These are phyloP conservation scores for Drosophila antonietae DNA, from an alignment of 2,888 invertebrate genomes.

Conservation along the genomic window DNA sequence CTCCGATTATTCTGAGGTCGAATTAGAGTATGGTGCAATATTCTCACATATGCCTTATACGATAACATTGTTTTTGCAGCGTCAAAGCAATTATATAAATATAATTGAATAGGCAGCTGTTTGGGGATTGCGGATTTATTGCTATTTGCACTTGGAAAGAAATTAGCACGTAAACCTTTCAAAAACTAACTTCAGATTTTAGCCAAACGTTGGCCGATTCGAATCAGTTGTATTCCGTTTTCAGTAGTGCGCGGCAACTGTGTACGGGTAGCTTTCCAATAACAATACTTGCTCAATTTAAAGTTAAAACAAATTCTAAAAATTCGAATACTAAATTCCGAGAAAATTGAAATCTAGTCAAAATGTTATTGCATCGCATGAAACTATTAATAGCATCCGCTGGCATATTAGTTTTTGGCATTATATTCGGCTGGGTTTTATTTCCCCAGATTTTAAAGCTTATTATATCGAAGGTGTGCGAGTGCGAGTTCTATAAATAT, in stretches of 20 bases:
- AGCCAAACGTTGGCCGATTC: slow-evolving; percentile 38
- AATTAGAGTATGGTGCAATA: slow-evolving; percentile 19
- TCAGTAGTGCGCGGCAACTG: slow-evolving; percentile 43
- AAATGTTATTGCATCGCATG: slow-evolving; percentile 77
- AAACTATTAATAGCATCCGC: slow-evolving; percentile 86
- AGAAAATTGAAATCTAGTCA: slow-evolving; percentile 14
- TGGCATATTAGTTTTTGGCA: slow-evolving; percentile 86
- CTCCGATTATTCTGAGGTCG: slow-evolving; percentile 15
- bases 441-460: slow-evolving; percentile 89
- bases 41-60: slow-evolving; percentile 38
- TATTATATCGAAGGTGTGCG: slow-evolving; percentile 88
- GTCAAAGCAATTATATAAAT: slow-evolving; percentile 34
- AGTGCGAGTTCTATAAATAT: background rate
- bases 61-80: slow-evolving; percentile 42
- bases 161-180: slow-evolving; percentile 71
- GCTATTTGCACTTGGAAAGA: slow-evolving; percentile 56
- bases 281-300: slow-evolving; percentile 9
- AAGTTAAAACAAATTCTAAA: too few relatives aligned
- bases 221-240: slow-evolving; percentile 41
- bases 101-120: slow-evolving; percentile 42
- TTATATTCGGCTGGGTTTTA: slow-evolving; percentile 89
- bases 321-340: too few relatives aligned
- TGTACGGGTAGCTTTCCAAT: slow-evolving; percentile 32
- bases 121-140: slow-evolving; percentile 27
- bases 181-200: slow-evolving; percentile 43